These are phyloP conservation scores for Heliconius ismenius DNA, from an alignment of 2,888 invertebrate genomes.

Conservation along the genomic window DNA sequence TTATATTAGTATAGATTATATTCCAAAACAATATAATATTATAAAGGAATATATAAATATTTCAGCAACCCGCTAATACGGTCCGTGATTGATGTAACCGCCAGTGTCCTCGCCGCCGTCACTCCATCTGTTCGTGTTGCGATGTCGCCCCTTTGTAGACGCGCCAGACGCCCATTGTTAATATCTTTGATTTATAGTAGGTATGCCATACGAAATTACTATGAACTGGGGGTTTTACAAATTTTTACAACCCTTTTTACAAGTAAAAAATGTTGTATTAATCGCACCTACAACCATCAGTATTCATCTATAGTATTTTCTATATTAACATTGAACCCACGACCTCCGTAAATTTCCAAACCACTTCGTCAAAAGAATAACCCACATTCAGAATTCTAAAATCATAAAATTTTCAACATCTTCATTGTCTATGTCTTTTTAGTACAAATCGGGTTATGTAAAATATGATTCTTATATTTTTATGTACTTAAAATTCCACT, in stretches of 20 bases:
- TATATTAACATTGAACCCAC: too few species aligned
- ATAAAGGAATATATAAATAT: slow-evolving; percentile 12
- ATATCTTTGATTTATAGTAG: slow-evolving; percentile 50
- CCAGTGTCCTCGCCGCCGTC: slow-evolving; percentile 43
- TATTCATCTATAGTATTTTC: too few species aligned
- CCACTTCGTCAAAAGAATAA: neutral
- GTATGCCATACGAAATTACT: slow-evolving; percentile 24
- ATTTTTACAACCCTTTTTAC: slow-evolving; percentile 6
- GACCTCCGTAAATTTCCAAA: too few species aligned
- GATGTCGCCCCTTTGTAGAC: slow-evolving; percentile 46
- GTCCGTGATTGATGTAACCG: slow-evolving; percentile 30
- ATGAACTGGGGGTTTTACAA: slow-evolving; percentile 5
- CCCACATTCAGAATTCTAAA: neutral
- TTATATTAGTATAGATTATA: neutral
- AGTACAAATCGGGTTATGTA: slow-evolving; percentile 6
- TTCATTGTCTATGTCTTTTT: neutral
- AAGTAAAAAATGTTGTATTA: neutral
- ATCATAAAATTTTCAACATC: neutral
- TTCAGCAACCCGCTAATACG: slow-evolving; percentile 42
- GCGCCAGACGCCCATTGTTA: slow-evolving; percentile 46
- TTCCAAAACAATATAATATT: neutral
- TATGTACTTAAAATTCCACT: slow-evolving; percentile 11
- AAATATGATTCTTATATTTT: slow-evolving; percentile 21
- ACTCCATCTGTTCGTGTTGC: slow-evolving; percentile 50
- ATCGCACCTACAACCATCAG: too few species aligned